Evolutionary conservation across 2,888 invertebrate species (phyloP).

Genomic region (Ennomos quercinarius): DNA sequence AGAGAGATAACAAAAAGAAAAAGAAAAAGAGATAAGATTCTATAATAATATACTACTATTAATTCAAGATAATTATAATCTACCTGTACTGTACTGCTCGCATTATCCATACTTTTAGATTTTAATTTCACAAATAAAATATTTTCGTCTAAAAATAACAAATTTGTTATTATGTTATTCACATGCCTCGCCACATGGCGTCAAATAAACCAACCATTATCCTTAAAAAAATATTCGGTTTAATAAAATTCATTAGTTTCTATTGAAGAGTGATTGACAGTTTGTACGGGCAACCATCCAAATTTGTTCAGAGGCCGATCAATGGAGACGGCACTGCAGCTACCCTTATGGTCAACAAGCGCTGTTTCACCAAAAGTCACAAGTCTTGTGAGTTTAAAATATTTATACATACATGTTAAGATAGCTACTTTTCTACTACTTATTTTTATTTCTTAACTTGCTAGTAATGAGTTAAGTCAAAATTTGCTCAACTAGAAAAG

Average conservation of each 20-base stretch:
- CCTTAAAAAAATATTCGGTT: constrained; percentile 50
- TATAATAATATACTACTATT: too few relatives aligned
- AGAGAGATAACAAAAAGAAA: too few relatives aligned
- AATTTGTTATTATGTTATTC: not conserved
- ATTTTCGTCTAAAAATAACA: too few relatives aligned
- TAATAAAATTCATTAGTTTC: constrained; percentile 60
- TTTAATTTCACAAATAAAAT: too few relatives aligned
- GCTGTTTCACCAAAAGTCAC: constrained; percentile 34
- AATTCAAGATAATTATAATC: too few relatives aligned
- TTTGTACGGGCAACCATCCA: constrained; percentile 61
- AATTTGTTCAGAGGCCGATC: constrained; percentile 69
- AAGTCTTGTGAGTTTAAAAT: not conserved
- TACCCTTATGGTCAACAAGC: constrained; percentile 51
- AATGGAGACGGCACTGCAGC: constrained; percentile 54
- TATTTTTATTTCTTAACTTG: too few relatives aligned
- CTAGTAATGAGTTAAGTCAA: too few relatives aligned
- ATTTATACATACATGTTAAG: not conserved
- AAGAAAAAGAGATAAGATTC: too few relatives aligned
- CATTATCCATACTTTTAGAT: too few relatives aligned
- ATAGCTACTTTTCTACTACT: too few relatives aligned
- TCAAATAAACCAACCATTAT: constrained; percentile 37
- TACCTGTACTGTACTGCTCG: too few relatives aligned
- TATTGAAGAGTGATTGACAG: constrained; percentile 60
- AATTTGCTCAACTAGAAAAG: too few relatives aligned
- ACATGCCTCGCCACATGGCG: constrained; percentile 15